Base-by-base conservation (phyloP, 2,113 vertebrate genomes). In the Emydura subglobosa region DNA sequence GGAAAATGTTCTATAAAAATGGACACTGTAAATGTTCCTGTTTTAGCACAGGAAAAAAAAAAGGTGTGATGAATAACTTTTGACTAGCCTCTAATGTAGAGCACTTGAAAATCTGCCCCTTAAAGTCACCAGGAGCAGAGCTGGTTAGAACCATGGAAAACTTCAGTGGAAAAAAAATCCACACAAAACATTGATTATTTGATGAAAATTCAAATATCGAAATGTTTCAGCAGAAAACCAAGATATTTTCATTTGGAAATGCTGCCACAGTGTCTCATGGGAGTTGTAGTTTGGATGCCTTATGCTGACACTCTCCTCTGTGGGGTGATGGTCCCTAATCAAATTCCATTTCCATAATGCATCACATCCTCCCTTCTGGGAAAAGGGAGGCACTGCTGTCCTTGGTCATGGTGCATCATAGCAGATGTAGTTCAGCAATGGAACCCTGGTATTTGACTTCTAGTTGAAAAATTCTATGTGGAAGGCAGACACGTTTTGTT, bases 331-430 rank as follows among this genome's bases (percentile, higher is more conserved):
- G 17, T 34, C n/a, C 80, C 21, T 81, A 44, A 27, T 83, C 76
- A 55, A 44, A 80, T 25, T 83, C 27, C 65, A 81, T 34, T 55
- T 83, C 53, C 61, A 4, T n/a, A 78, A 29, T 10, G 11, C 3
- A 47, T 61, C 72, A 47, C 19, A 76, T 9, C 24, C 68, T 16
- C 79, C 68, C 19, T 31, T 44, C 47, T 65, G 44, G 59, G 57
- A 79, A 61, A n/a, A 0, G 0, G 3, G 13, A 72, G 6, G 5
- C 9, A 59, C 16, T 21, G 10, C 9, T 25, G 74, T 47, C 57
- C 72, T 25, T 53, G 24, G 42, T 9, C 7, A 10, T 44, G 34
- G 4, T 11, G 9, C 10, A 47, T 92, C 49, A 44, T 42, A 5
- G 39, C 51, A 85, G 11, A 5, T 16, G 29, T 1, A 59, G 49